Conservation (phyloP, 2,888 invertebrate species). For the Nomada ferruginata region DNA sequence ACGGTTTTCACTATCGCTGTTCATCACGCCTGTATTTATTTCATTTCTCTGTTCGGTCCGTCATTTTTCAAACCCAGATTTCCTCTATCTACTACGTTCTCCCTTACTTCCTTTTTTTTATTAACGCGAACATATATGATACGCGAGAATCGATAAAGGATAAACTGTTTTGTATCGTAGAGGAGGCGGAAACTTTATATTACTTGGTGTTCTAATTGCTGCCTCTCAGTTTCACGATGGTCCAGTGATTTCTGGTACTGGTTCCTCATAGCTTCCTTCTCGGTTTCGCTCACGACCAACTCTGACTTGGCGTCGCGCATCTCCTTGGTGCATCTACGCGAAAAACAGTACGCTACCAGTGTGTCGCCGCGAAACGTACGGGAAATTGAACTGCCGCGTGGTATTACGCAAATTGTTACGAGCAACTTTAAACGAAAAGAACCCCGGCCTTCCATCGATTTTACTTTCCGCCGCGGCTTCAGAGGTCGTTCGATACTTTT, state of each 20-base stretch:
- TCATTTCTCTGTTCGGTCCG: not conserved
- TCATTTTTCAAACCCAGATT: not conserved
- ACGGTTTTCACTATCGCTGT: not conserved
- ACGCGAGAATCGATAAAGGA: too few relatives aligned
- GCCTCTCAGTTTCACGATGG: conserved; percentile 65
- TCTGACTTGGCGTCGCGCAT: conserved; percentile 66
- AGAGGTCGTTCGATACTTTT: not conserved
- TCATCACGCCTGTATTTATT: not conserved
- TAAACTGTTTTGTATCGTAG: not conserved
- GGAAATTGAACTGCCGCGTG: not conserved
- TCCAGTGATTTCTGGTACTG: conserved; percentile 57
- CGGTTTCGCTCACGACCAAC: conserved; percentile 61
- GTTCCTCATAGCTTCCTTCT: conserved; percentile 66
- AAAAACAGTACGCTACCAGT: not conserved
- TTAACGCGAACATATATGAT: not conserved
- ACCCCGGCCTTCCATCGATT: not conserved
- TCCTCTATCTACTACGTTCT: too few relatives aligned
- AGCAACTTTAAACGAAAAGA: not conserved
- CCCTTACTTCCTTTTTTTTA: too few relatives aligned
- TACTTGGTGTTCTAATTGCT: conserved; percentile 60
- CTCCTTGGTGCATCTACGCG: conserved; percentile 66
- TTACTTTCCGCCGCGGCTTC: not conserved
- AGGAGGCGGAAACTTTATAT: not conserved
- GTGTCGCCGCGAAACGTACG: not conserved
- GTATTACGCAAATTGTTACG: not conserved